Percentiles rank a stretch among this genome's conserved stretches.
Conservation (phyloP, 1,140 invertebrate species). For the Ceratina calcarata region DNA sequence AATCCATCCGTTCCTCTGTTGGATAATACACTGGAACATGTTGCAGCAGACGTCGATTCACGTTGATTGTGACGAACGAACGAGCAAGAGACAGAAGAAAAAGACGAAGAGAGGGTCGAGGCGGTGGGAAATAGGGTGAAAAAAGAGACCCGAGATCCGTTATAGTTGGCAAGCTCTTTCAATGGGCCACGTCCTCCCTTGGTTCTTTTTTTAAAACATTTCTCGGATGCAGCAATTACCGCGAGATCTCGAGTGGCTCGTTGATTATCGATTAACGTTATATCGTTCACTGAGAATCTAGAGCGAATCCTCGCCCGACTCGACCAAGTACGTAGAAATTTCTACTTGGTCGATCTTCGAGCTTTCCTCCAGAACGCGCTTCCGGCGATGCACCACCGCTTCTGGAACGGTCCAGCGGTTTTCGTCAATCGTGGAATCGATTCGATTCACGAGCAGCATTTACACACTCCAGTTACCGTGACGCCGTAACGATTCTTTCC, state of each 20-base stretch:
- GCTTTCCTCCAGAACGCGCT: neutral
- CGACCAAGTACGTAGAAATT: neutral
- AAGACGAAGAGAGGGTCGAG: neutral
- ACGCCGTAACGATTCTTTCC: neutral
- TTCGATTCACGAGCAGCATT: constrained; percentile 1
- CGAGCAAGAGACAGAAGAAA: neutral
- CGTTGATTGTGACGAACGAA: constrained; percentile 23
- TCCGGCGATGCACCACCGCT: neutral
- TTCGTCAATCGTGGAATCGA: neutral
- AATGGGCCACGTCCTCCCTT: constrained; percentile 19
- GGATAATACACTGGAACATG: constrained; percentile 92
- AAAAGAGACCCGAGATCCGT: constrained; percentile 25
- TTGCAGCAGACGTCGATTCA: constrained; percentile 43
- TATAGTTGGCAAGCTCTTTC: constrained; percentile 35
- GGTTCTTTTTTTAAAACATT: constrained; percentile 7
- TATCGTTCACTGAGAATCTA: neutral
- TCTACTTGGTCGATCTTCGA: neutral
- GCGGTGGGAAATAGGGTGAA: neutral
- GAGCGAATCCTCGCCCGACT: neutral
- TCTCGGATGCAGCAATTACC: constrained; percentile 5
- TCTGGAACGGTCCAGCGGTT: neutral
- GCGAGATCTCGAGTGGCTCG: neutral
- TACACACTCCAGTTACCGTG: neutral
- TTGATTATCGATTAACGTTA: constrained; percentile 12
- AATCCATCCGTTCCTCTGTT: constrained; percentile 89